Evolutionary conservation across 2,797 vertebrate genomes (phyloP), one percentile per base, ranked within the genome.

Genomic region (Sebastes kiyomatsui): DNA sequence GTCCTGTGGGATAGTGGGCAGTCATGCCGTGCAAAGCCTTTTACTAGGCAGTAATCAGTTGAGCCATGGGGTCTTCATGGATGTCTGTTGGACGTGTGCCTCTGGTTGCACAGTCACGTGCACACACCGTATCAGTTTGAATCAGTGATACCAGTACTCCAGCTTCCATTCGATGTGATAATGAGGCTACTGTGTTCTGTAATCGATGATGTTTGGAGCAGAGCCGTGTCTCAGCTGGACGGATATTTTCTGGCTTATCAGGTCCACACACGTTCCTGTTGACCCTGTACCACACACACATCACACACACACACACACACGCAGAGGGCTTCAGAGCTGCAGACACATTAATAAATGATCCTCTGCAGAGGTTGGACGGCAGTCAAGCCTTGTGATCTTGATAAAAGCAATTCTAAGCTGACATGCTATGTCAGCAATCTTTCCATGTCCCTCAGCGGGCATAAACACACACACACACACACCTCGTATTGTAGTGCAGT

Each of bases 361-460:
- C 67, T 49, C 76, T 33, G 52, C 52, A 77, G 82, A 77, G 87
- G 79, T 74, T 78, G 82, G 83, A 76, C 56, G 27, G 52, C 67
- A 13, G 46, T 87, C 76, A 67, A 74, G 68, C 46, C 73, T 68
- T 68, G 81, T 87, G 86, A 87, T 84, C 80, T 25, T 65, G 64
- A 84, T 84, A 81, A 90, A 90, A 89, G 62, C 74, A 66, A 78
- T 81, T 86, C 80, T 32, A 80, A 86, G 55, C 72, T 60, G 52
- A 62, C 77, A 52, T 35, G 54, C 80, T 33, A 56, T 54, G 79
- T 82, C 80, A 72, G 85, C 86, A 78, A 71, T 81, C 23, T 30
- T 68, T 78, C 80, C 75, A 54, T 75, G 52, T 65, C 60, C 33
- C 25, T 73, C 30, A 58, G 77, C 27, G 13, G 55, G 23, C 64